Conservation (phyloP, 2,888 invertebrate species). For the Drosophila nigricruria region DNA sequence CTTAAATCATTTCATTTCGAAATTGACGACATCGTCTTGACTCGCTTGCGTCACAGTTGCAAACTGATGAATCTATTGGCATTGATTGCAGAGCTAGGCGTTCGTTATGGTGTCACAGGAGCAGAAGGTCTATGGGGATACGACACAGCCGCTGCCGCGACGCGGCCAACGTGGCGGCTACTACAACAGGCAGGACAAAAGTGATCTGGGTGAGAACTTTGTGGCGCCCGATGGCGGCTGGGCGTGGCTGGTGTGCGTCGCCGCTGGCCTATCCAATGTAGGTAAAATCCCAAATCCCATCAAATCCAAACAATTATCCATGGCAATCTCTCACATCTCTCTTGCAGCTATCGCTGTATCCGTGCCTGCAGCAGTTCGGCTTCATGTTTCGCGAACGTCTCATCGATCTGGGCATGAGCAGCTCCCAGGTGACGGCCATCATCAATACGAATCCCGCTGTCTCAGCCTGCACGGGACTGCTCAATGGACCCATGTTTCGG, state of each 20-base stretch:
- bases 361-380: conserved; percentile 90
- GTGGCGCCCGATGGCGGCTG: conserved; percentile 91
- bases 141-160: conserved; percentile 71
- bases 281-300: conserved; percentile 82
- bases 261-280: conserved; percentile 90
- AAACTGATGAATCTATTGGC: background rate
- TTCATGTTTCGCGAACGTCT: conserved; percentile 89
- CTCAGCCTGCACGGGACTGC: conserved; percentile 89
- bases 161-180: conserved; percentile 35
- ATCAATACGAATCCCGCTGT: conserved; percentile 90
- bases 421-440: conserved; percentile 89
- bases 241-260: conserved; percentile 90
- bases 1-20: conserved; percentile 57
- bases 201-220: conserved; percentile 86
- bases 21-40: conserved; percentile 1
- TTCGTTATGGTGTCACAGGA: conserved; percentile 27
- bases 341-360: conserved; percentile 88
- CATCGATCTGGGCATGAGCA: conserved; percentile 87
- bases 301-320: background rate
- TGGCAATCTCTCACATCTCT: too few relatives aligned
- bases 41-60: background rate
- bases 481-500: conserved; percentile 90
- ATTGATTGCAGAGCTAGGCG: conserved; percentile 8
- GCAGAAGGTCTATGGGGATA: conserved; percentile 72
- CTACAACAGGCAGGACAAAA: conserved; percentile 77